A percentile compares a stretch with the other conserved stretches of the same genome.
Conservation (phyloP, 1,140 invertebrate genomes). For the Leptopilina clavipes region DNA sequence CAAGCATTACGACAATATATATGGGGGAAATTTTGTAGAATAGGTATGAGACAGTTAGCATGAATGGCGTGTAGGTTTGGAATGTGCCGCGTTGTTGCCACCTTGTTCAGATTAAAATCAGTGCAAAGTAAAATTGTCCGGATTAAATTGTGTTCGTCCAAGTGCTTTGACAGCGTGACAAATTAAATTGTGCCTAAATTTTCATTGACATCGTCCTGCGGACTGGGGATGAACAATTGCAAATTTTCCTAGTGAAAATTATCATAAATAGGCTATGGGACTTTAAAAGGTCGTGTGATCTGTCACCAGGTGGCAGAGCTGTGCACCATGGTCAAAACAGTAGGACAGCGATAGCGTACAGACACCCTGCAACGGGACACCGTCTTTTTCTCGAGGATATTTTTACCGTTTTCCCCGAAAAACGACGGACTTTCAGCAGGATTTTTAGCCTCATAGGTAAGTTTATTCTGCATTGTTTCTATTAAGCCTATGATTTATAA, state of each 20-base stretch:
- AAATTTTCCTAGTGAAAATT: slow-evolving; percentile 54
- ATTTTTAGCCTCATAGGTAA: slow-evolving; percentile 69
- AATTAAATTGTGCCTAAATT: neutral
- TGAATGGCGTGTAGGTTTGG: slow-evolving; percentile 52
- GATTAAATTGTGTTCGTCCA: slow-evolving; percentile 12
- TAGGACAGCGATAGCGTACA: slow-evolving; percentile 67
- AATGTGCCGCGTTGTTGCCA: slow-evolving; percentile 53
- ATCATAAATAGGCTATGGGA: slow-evolving; percentile 54
- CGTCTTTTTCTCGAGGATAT: slow-evolving; percentile 65
- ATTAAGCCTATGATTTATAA: slow-evolving; percentile 31
- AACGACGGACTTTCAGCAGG: slow-evolving; percentile 58
- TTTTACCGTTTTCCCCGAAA: slow-evolving; percentile 62
- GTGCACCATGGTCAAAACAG: slow-evolving; percentile 58
- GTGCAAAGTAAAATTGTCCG: neutral
- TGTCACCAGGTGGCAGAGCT: slow-evolving; percentile 63
- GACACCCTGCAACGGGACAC: slow-evolving; percentile 71
- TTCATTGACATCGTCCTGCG: neutral
- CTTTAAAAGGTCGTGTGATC: slow-evolving; percentile 52
- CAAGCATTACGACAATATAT: neutral
- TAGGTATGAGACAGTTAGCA: slow-evolving; percentile 55
- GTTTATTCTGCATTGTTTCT: slow-evolving; percentile 47
- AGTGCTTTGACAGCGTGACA: neutral
- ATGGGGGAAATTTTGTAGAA: slow-evolving; percentile 38
- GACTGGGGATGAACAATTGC: slow-evolving; percentile 45
- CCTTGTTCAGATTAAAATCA: slow-evolving; percentile 13